Base-by-base conservation (phyloP, 2,888 invertebrate species). In the Sinodicranocentrus sp. region DNA sequence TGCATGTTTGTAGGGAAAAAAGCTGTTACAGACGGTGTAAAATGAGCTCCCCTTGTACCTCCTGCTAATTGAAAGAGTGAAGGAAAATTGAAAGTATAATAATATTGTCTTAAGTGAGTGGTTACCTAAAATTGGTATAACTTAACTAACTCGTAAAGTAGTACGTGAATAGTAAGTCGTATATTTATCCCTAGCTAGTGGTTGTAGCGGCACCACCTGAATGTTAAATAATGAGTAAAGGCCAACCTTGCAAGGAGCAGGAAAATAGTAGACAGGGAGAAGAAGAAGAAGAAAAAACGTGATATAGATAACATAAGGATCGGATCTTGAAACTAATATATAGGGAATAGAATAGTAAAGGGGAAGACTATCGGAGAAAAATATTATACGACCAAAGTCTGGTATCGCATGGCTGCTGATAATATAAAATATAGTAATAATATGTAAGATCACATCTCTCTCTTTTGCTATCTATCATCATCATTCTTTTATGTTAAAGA, bases 131-230 rank as follows among this genome's bases (percentile, higher is more conserved):
- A 61, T 61, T 61, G 26, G 33, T 59, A 59, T 23, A 59, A 59
- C 25, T 59, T 19, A 17, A 3, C 19, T n/a, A n/a, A n/a, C n/a
- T 25, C 26, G 19, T 59, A 17, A 59, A 13, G 59, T 59, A 25
- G 39, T 13, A 8, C 8, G 8, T 13, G 39, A 6, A 39, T 13
- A n/a, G n/a, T n/a, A n/a, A n/a, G n/a, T n/a, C n/a, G n/a, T n/a
- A n/a, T n/a, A n/a, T n/a, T n/a, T n/a, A n/a, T n/a, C n/a, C n/a
- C n/a, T n/a, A n/a, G n/a, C n/a, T n/a, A n/a, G n/a, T n/a, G n/a
- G n/a, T n/a, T n/a, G n/a, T n/a, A n/a, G n/a, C n/a, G n/a, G n/a
- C 75, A 44, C 48, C 75, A 75, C 75, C 63, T 75, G 75, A 75
- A 76, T 76, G 48, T 76, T 76, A 76, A 76, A 57, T 67, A 76